phyloP scores from a whole-genome alignment of 2,113 vertebrate species.

The Alouatta palliata region DNA sequence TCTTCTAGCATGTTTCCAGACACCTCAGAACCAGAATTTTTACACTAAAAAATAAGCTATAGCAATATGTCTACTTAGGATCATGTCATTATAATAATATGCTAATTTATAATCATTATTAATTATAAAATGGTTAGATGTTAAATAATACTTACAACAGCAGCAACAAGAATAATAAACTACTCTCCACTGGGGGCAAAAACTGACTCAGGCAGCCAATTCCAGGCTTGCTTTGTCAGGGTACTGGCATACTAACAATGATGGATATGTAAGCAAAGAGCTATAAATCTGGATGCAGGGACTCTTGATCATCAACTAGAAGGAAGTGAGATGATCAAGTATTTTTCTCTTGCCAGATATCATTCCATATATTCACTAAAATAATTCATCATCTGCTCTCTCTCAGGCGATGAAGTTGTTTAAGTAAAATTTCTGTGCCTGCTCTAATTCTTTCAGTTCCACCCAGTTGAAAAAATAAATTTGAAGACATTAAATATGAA shows the following conservation, averaged over 20 bases:
- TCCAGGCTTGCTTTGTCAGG: background rate
- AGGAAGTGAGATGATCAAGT: background rate
- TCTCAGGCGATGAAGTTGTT: background rate
- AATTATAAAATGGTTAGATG: conserved; percentile 19
- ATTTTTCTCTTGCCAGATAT: background rate
- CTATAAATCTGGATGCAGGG: background rate
- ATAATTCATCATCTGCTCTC: background rate
- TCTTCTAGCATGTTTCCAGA: background rate
- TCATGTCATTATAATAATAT: background rate
- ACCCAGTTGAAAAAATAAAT: conserved; percentile 15
- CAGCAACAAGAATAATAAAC: background rate
- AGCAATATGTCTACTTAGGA: background rate
- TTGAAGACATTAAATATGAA: conserved; percentile 32
- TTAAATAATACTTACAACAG: background rate
- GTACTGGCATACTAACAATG: conserved; percentile 37
- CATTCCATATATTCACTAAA: conserved; percentile 11
- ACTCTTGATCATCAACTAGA: background rate
- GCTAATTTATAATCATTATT: conserved; percentile 1
- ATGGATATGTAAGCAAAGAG: background rate
- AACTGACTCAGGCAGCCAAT: background rate
- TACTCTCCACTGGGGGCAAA: background rate
- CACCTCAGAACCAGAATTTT: background rate
- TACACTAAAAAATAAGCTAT: background rate
- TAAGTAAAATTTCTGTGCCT: background rate
- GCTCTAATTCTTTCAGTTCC: background rate